Conservation (phyloP, 2,797 vertebrate genomes). For the Liasis olivaceus region DNA sequence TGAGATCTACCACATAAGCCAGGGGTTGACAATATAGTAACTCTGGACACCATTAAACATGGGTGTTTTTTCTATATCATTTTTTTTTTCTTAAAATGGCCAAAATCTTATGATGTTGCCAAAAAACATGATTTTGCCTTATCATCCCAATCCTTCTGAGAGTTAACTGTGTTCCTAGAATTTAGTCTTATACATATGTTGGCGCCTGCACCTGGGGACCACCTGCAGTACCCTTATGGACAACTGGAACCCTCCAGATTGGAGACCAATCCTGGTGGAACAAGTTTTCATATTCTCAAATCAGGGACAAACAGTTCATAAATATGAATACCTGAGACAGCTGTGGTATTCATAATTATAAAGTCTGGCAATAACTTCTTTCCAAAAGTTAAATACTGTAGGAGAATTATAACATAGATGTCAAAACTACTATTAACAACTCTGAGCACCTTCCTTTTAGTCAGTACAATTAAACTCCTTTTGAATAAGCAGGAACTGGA, state of each 20-base stretch:
- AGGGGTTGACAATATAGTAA: background rate
- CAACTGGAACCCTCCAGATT: background rate
- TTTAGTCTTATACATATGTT: background rate
- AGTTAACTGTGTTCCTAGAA: background rate
- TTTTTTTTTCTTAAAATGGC: background rate
- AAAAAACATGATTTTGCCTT: background rate
- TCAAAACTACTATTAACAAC: background rate
- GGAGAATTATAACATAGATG: background rate
- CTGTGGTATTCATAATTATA: background rate
- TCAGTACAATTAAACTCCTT: background rate
- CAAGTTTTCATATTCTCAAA: background rate
- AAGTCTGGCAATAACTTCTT: background rate
- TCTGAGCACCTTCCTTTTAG: background rate
- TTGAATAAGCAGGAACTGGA: background rate
- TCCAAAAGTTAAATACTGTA: no score
- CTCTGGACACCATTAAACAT: background rate
- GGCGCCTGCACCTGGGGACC: background rate
- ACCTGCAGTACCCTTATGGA: background rate
- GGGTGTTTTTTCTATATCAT: background rate
- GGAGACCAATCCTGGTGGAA: background rate
- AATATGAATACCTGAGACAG: background rate
- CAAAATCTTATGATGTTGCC: background rate
- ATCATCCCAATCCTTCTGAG: background rate
- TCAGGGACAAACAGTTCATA: background rate
- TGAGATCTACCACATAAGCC: background rate